phyloP scores from a whole-genome alignment of 2,888 invertebrate species.

The Morpho helenor region DNA sequence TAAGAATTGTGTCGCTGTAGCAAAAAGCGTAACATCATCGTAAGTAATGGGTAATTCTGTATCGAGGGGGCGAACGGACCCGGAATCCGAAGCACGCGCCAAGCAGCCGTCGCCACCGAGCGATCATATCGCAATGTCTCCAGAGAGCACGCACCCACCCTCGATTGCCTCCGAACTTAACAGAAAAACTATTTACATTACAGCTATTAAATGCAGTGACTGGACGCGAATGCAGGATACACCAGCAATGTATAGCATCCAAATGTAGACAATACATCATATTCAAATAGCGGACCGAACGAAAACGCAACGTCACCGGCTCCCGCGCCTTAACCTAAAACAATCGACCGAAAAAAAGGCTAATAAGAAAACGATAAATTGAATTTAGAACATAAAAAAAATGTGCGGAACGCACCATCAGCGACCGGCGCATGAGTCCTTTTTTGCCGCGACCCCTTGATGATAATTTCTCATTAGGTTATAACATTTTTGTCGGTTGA shows the following conservation, averaged over 20 bases:
- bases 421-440: slow-evolving; percentile 52
- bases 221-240: slow-evolving; percentile 30
- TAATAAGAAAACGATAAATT: slow-evolving; percentile 61
- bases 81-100: slow-evolving; percentile 75
- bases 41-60: slow-evolving; percentile 70
- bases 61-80: slow-evolving; percentile 41
- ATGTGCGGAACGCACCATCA: slow-evolving; percentile 53
- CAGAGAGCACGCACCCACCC: slow-evolving; percentile 46
- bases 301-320: slow-evolving; percentile 61
- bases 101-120: slow-evolving; percentile 49
- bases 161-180: slow-evolving; percentile 33
- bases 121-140: slow-evolving; percentile 72
- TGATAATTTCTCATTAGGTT: slow-evolving; percentile 79
- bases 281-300: slow-evolving; percentile 35
- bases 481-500: slow-evolving; percentile 74
- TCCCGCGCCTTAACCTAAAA: slow-evolving; percentile 65
- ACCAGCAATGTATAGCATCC: slow-evolving; percentile 45
- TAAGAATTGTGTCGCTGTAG: slow-evolving; percentile 49
- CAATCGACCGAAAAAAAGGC: slow-evolving; percentile 61
- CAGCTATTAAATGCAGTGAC: slow-evolving; percentile 38
- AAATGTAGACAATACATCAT: slow-evolving; percentile 36
- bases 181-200: slow-evolving; percentile 41
- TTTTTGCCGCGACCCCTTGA: slow-evolving; percentile 69
- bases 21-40: slow-evolving; percentile 70
- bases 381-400: slow-evolving; percentile 57